Evolutionary conservation across 2,797 vertebrate genomes (phyloP).

Genomic region (Epinephelus malabaricus): DNA sequence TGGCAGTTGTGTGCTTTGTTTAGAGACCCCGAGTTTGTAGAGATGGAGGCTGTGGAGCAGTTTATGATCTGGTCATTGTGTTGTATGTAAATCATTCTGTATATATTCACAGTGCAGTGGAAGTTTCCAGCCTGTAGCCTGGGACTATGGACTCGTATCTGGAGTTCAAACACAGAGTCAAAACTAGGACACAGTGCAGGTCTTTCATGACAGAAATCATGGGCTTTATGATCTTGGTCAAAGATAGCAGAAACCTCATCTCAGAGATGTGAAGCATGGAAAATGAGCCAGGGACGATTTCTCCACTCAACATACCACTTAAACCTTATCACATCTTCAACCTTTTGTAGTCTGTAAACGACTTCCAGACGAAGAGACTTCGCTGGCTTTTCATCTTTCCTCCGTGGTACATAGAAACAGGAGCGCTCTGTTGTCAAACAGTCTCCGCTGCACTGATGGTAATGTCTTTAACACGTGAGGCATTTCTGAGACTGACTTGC

Average conservation of each 20-base stretch:
- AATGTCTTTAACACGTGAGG: conserved; percentile 77
- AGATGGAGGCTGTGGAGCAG: conserved; percentile 27
- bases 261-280: conserved; percentile 40
- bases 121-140: conserved; percentile 51
- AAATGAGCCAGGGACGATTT: conserved; percentile 41
- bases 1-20: conserved; percentile 56
- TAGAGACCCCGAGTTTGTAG: conserved; percentile 39
- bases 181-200: conserved; percentile 40
- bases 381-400: conserved; percentile 20
- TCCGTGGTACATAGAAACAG: conserved; percentile 36
- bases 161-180: conserved; percentile 46
- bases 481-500: conserved; percentile 60
- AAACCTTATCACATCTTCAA: conserved; percentile 44
- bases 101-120: conserved; percentile 70
- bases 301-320: conserved; percentile 36
- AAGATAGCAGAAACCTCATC: conserved; percentile 36
- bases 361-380: conserved; percentile 51
- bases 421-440: conserved; percentile 51
- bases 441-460: conserved; percentile 34
- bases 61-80: conserved; percentile 49
- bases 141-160: conserved; percentile 41
- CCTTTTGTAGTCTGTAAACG: conserved; percentile 61
- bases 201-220: conserved; percentile 32
- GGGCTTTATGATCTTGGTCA: conserved; percentile 26
- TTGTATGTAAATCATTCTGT: conserved; percentile 63